These are phyloP conservation scores for Anhinga rufa DNA, from an alignment of 2,113 vertebrate genomes.

Conservation along the genomic window DNA sequence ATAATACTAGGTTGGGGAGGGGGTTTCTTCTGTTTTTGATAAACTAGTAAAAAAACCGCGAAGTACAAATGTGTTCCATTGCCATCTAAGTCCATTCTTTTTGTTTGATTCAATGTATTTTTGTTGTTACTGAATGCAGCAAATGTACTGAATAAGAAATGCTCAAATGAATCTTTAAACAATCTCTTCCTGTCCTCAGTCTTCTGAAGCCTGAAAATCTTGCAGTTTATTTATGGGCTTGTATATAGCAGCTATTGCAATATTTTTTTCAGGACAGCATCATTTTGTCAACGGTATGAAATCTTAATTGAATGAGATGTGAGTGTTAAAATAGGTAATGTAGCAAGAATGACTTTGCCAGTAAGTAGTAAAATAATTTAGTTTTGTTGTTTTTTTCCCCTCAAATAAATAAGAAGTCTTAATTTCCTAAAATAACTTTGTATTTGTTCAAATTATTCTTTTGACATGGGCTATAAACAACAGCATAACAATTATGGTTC, in stretches of 20 bases:
- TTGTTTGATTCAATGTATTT: background rate
- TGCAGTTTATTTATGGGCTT: conserved; percentile 62
- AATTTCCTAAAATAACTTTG: background rate
- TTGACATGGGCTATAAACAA: background rate
- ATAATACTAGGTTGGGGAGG: background rate
- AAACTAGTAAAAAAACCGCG: background rate
- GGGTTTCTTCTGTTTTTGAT: background rate
- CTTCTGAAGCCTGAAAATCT: background rate
- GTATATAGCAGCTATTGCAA: background rate
- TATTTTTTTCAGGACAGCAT: background rate
- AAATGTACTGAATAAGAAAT: conserved; percentile 4
- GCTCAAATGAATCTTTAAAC: background rate
- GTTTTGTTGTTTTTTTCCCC: background rate
- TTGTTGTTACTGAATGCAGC: background rate
- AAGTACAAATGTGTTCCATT: background rate
- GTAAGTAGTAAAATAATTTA: conserved; percentile 28
- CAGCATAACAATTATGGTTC: background rate
- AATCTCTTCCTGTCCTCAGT: background rate
- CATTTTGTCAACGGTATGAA: conserved; percentile 32
- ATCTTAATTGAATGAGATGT: conserved; percentile 65
- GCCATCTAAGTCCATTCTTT: background rate
- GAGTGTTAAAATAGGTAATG: conserved; percentile 31
- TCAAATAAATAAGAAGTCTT: conserved; percentile 46
- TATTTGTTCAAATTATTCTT: background rate
- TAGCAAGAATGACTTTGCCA: background rate